Base-by-base conservation (phyloP, 1,140 invertebrate genomes). In the Leguminivora glycinivorella region DNA sequence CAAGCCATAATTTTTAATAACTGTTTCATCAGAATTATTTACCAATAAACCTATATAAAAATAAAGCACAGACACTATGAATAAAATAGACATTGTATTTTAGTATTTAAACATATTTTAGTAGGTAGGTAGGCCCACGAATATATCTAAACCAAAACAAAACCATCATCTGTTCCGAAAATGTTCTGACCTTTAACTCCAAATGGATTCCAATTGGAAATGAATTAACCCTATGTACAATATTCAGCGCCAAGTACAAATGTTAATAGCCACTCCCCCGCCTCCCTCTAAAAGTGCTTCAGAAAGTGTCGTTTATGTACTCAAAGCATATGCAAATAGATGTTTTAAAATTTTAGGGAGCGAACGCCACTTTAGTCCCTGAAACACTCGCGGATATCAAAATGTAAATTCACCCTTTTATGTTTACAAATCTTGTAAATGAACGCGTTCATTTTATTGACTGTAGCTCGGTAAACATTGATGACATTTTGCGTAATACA, bases 401-500 rank as follows among this genome's bases (percentile, higher is more conserved):
- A 90, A 91, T 91, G 89, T 90, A 91, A 91, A 91, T 91, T 85
- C 81, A 91, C 85, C 89, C 89, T 91, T 91, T 91, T 90, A 91
- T 89, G 89, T 91, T 90, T 86, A 88, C 87, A 88, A 91, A 89
- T 91, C 83, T 88, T 86, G 87, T 89, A 89, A 91, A 91, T 91
- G 88, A 88, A 84, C 86, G 83, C 83, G 79, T 85, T 86, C 89
- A 78, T 85, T 86, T 89, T 87, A 89, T 89, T 83, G 87, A 85
- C 85, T 86, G 84, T 84, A 80, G 77, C 78, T 63, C 74, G 73
- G 72, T 68, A 19, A 63, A 60, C 52, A 69, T 58, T 56, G 56
- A 67, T 63, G 29, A 58, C 60, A 38, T 52, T 47, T 17, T 25
- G 71, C 56, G 17, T 80, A 72, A 69, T 68, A 69, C 69, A 77